These are phyloP conservation scores for Echinometra lucunter DNA, from an alignment of 53 echinoderm and acorn worm species.

Conservation along the genomic window DNA sequence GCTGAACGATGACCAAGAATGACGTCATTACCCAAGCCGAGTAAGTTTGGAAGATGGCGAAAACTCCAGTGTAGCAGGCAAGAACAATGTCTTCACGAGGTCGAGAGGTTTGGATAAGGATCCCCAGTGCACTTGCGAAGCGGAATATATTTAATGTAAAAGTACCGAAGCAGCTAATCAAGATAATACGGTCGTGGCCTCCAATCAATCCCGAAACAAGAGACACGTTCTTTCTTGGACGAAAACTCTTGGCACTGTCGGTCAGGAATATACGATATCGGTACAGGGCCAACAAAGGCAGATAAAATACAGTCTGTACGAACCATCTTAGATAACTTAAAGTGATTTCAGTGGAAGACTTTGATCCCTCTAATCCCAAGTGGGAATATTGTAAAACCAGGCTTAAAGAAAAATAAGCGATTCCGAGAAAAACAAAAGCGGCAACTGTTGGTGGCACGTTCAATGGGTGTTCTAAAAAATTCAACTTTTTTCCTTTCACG, in stretches of 20 bases:
- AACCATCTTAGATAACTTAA: constrained; percentile 8
- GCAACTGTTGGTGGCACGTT: neutral
- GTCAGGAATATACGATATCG: neutral
- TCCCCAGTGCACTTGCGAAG: neutral
- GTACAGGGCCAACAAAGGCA: constrained; percentile 44
- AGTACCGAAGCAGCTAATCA: neutral
- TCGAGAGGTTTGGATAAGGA: neutral
- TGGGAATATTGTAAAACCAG: neutral
- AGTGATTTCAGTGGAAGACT: neutral
- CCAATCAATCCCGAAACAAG: neutral
- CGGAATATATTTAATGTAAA: constrained; percentile 56
- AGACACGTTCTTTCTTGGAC: neutral
- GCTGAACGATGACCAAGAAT: constrained; percentile 54
- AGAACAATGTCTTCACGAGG: neutral
- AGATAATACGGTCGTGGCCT: constrained; percentile 22
- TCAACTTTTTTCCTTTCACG: neutral
- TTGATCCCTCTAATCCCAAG: neutral
- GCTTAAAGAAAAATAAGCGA: neutral
- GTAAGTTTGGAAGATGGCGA: constrained; percentile 34
- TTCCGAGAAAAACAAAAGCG: neutral
- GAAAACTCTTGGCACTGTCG: neutral
- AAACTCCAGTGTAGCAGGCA: constrained; percentile 1
- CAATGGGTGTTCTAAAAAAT: neutral
- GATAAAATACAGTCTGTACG: neutral
- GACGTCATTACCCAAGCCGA: constrained; percentile 46